Conservation (phyloP, 2,888 invertebrate genomes). For the Mantis religiosa region DNA sequence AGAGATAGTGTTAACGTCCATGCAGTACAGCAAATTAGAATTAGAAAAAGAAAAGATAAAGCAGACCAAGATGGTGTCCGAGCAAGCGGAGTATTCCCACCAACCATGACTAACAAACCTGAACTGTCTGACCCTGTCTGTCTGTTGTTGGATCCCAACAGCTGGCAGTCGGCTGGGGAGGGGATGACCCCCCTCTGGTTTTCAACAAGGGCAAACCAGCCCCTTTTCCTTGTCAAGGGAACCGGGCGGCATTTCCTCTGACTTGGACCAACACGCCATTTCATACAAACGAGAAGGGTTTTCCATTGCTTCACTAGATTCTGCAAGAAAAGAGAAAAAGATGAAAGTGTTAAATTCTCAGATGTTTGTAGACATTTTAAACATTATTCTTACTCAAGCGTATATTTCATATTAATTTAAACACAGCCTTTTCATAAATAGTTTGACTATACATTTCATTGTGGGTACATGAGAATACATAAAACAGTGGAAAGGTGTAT, state of each 20-base stretch:
- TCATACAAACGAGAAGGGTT: background rate
- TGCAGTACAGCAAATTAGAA: background rate
- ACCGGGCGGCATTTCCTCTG: background rate
- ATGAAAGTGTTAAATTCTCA: too few relatives aligned
- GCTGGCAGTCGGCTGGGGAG: constrained; percentile 12
- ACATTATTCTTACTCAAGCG: too few relatives aligned
- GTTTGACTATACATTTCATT: too few relatives aligned
- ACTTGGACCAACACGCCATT: background rate
- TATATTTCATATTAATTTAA: too few relatives aligned
- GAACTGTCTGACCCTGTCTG: background rate
- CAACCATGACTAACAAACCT: constrained; percentile 1
- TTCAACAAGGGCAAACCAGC: constrained; percentile 6
- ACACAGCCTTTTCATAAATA: too few relatives aligned
- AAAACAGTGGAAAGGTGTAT: too few relatives aligned
- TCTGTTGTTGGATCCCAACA: constrained; percentile 7
- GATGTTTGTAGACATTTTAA: too few relatives aligned
- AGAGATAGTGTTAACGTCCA: background rate
- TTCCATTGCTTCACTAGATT: background rate
- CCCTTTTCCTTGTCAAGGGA: background rate
- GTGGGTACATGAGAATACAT: too few relatives aligned
- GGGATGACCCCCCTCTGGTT: constrained; percentile 6
- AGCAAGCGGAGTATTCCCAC: background rate
- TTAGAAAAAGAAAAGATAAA: background rate
- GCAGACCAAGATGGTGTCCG: background rate
- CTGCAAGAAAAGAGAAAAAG: background rate